Percentiles rank a stretch among this genome's conserved stretches.
Evolutionary conservation across 53 echinoderm and acorn worm genomes (phyloP).

Genomic region (Apostichopus leukothele): DNA sequence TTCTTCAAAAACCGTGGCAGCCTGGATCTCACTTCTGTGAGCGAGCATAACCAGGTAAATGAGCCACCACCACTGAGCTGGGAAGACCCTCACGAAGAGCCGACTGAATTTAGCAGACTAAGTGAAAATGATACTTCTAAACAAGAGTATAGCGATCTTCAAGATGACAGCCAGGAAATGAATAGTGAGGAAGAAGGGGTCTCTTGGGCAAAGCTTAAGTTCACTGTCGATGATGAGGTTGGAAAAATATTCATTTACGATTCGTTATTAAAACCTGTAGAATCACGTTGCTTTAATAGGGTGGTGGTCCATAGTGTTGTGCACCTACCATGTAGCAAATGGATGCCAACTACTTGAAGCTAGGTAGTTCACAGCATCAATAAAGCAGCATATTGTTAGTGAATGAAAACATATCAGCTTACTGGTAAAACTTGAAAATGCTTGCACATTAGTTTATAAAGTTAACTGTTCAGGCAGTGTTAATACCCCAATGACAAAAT

Average conservation of each 20-base stretch:
- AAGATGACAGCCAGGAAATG: background rate
- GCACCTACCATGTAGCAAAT: too few species aligned
- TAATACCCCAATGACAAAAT: too few species aligned
- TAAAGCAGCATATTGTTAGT: too few species aligned
- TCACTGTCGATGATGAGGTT: constrained; percentile 24
- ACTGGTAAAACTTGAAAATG: too few species aligned
- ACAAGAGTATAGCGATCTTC: background rate
- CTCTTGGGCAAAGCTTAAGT: constrained; percentile 27
- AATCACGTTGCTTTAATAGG: too few species aligned
- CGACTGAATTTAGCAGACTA: background rate
- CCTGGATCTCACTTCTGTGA: constrained; percentile 6
- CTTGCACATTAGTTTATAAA: too few species aligned
- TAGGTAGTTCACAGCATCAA: too few species aligned
- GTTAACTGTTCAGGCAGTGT: too few species aligned
- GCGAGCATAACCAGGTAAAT: background rate
- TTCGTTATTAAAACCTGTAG: too few species aligned
- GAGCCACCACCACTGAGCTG: background rate
- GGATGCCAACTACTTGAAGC: too few species aligned
- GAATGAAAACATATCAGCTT: too few species aligned
- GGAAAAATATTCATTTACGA: background rate
- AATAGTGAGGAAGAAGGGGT: constrained; percentile 1
- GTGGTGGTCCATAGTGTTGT: too few species aligned
- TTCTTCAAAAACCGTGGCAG: constrained; percentile 5
- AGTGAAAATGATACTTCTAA: background rate
- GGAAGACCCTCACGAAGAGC: background rate